Conservation (phyloP, 1,140 invertebrate species). For the Trypoxylus dichotomus region DNA sequence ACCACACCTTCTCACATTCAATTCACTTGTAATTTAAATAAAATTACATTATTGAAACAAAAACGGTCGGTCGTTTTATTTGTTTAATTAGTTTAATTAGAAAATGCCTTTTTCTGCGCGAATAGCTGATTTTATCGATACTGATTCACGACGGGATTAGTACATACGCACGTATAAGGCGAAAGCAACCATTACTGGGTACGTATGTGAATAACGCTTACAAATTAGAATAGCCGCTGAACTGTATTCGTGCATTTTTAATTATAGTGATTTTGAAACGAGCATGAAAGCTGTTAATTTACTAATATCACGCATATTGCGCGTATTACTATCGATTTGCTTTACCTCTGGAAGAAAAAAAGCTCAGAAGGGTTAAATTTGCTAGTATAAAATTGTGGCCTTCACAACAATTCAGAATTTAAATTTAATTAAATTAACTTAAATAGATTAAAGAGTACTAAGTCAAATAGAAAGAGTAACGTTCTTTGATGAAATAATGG, state of each 20-base stretch:
- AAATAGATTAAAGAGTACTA: too few relatives aligned
- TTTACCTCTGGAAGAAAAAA: neutral
- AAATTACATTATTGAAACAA: slow-evolving; percentile 8
- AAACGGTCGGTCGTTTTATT: neutral
- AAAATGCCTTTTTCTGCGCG: slow-evolving; percentile 2
- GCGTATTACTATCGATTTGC: neutral
- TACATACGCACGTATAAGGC: neutral
- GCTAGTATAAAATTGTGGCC: neutral
- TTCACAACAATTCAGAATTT: too few relatives aligned
- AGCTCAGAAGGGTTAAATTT: neutral
- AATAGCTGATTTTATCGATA: slow-evolving; percentile 3
- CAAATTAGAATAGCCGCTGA: neutral
- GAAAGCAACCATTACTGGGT: neutral
- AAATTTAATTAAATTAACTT: too few relatives aligned
- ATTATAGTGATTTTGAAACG: slow-evolving; percentile 1
- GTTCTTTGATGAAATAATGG: too few relatives aligned
- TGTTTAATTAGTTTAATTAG: slow-evolving; percentile 8
- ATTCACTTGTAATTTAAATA: slow-evolving; percentile 8
- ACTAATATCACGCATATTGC: neutral
- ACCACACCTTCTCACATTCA: neutral
- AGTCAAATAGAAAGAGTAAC: too few relatives aligned
- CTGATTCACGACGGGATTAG: slow-evolving; percentile 1
- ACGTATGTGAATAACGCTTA: neutral
- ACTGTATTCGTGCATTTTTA: neutral
- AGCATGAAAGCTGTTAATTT: neutral